Evolutionary conservation across 2,797 vertebrate genomes (phyloP), one percentile per base, ranked within the genome.

Genomic region (Typhlichthys eigenmanni): DNA sequence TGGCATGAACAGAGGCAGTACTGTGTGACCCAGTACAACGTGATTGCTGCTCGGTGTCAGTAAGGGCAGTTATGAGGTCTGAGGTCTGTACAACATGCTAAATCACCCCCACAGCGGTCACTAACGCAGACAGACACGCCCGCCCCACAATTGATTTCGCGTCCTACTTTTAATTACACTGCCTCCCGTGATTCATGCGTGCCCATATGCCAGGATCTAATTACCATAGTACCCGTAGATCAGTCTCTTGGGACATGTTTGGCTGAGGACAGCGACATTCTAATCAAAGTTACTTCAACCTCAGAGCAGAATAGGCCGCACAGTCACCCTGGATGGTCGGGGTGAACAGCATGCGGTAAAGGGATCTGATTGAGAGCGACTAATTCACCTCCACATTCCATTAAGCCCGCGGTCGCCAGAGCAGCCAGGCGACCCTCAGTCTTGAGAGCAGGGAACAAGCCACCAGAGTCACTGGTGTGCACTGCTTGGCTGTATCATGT

Each of bases 81-180:
- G 74, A 69, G 60, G 78, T 74, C 61, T 78, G 68, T 17, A 69
- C 63, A 60, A 72, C 61, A 1, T 75, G 78, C 84, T 77, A 69
- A 73, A 85, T 76, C 62, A 59, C 69, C 67, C 45, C 64, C 62
- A 56, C 67, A 72, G 76, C 75, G 50, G 45, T 48, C 43, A 55
- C 66, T 63, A 48, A 80, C 75, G 69, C 68, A 68, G 52, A 58
- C 45, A 70, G 55, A 69, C 69, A 64, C 13, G 13, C 10, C 19
- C 53, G 13, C 9, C 53, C 54, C 12, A 1, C 56, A 70, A 78
- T 74, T 54, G 70, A 84, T 80, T 80, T 66, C 56, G 62, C 72
- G 60, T 69, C 50, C 64, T 68, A 64, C 54, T 50, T 57, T 71
- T 84, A 73, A 78, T 68, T 68, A 71, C 51, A 56, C 71, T 67